These are phyloP conservation scores for Erebia ligea DNA, from an alignment of 2,888 invertebrate genomes.

Conservation along the genomic window DNA sequence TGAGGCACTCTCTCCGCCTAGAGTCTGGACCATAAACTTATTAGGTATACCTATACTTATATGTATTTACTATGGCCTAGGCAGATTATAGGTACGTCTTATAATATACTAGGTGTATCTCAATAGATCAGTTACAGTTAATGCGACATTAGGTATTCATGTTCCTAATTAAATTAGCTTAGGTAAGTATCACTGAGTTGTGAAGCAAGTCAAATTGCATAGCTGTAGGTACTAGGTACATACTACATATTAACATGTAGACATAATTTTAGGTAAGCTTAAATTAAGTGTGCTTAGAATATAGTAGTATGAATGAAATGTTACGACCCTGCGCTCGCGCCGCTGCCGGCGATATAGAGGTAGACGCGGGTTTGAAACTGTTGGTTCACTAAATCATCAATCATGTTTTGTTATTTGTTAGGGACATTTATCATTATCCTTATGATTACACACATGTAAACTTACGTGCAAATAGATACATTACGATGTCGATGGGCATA, in stretches of 20 bases:
- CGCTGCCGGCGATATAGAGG: conserved; percentile 56
- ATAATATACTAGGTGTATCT: no score
- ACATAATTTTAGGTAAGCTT: neutral
- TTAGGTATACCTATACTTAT: no score
- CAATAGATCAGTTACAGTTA: no score
- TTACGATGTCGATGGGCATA: no score
- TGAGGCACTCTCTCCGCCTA: no score
- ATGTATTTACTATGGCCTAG: no score
- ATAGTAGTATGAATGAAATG: conserved; percentile 36
- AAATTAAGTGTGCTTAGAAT: neutral
- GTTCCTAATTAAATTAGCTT: neutral
- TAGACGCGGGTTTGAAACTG: conserved; percentile 4
- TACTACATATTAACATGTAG: neutral
- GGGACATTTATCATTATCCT: neutral
- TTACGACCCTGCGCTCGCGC: conserved; percentile 70
- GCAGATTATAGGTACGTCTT: no score
- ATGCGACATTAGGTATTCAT: neutral
- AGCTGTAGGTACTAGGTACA: no score
- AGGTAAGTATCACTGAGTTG: no score
- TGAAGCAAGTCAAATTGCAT: no score
- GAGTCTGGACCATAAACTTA: no score
- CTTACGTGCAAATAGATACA: no score
- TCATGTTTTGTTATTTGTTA: neutral
- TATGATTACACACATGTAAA: neutral
- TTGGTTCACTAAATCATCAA: conserved; percentile 14